These are phyloP conservation scores for Diorhabda carinulata DNA, from an alignment of 1,140 invertebrate species.

Conservation along the genomic window DNA sequence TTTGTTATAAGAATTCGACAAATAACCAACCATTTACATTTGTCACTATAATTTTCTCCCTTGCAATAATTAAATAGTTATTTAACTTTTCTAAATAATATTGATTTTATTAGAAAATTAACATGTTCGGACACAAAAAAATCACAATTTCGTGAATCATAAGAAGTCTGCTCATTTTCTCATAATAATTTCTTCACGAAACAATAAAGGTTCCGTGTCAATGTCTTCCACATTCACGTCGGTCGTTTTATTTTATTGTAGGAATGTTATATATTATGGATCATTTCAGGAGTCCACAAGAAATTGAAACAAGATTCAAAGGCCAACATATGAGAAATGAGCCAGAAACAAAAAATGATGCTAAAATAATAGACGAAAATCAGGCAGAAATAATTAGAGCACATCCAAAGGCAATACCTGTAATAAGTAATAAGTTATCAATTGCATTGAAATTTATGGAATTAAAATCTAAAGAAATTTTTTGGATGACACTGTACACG, in stretches of 20 bases:
- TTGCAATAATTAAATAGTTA: no score
- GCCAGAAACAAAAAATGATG: conserved; percentile 14
- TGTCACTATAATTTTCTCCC: no score
- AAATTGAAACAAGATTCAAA: conserved; percentile 39
- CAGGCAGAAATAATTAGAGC: conserved; percentile 29
- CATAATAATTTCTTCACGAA: no score
- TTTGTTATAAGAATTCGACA: no score
- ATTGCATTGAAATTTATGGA: conserved; percentile 45
- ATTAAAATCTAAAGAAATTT: conserved; percentile 51
- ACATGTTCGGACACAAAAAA: no score
- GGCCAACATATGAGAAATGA: conserved; percentile 27
- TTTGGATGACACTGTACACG: conserved; percentile 55
- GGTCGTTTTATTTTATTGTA: background rate
- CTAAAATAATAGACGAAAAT: conserved; percentile 38
- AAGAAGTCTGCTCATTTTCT: no score
- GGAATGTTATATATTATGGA: no score
- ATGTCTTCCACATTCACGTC: background rate
- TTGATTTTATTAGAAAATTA: no score
- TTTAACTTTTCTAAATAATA: no score
- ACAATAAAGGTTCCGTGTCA: no score
- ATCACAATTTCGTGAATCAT: no score
- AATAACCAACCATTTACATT: no score
- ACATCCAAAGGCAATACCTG: conserved; percentile 15
- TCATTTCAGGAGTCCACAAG: conserved; percentile 28
- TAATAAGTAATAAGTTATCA: conserved; percentile 21